Evolutionary conservation across 2,113 vertebrate genomes (phyloP).

Genomic region (Myotis yumanensis): DNA sequence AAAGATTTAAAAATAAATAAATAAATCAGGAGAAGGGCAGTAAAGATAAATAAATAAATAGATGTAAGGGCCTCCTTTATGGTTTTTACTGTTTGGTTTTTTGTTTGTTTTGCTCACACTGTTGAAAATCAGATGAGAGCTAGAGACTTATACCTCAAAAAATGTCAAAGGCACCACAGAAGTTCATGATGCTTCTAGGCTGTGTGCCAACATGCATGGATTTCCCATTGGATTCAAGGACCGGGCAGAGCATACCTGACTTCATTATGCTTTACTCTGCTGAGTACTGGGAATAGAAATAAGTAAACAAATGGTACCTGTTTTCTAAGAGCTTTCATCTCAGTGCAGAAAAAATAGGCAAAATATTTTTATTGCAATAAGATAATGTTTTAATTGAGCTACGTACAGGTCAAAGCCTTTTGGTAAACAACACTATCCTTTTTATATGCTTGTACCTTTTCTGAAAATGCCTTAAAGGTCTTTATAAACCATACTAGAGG

Average conservation of each 20-base stretch:
- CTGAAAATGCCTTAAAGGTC: slow-evolving; percentile 41
- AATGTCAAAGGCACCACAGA: neutral
- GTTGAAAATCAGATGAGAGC: neutral
- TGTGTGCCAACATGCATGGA: neutral
- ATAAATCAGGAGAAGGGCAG: too few relatives aligned
- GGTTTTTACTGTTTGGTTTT: neutral
- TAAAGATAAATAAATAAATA: too few relatives aligned
- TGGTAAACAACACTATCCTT: slow-evolving; percentile 20
- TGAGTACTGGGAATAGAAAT: neutral
- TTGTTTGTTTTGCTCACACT: neutral
- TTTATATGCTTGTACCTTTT: slow-evolving; percentile 37
- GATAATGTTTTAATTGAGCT: slow-evolving; percentile 47
- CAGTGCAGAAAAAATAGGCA: slow-evolving; percentile 44
- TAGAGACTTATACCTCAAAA: neutral
- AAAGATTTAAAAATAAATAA: too few relatives aligned
- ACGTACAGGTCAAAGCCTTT: slow-evolving; percentile 5
- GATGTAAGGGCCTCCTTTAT: neutral
- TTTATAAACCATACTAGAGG: neutral
- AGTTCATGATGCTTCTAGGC: neutral
- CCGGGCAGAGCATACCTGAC: neutral
- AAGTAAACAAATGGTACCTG: neutral
- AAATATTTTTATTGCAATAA: slow-evolving; percentile 39
- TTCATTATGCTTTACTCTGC: neutral
- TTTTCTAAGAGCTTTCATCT: slow-evolving; percentile 39
- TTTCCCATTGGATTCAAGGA: neutral